Evolutionary conservation across 2,888 invertebrate species (phyloP).

Genomic region (Bellardia bayeri): DNA sequence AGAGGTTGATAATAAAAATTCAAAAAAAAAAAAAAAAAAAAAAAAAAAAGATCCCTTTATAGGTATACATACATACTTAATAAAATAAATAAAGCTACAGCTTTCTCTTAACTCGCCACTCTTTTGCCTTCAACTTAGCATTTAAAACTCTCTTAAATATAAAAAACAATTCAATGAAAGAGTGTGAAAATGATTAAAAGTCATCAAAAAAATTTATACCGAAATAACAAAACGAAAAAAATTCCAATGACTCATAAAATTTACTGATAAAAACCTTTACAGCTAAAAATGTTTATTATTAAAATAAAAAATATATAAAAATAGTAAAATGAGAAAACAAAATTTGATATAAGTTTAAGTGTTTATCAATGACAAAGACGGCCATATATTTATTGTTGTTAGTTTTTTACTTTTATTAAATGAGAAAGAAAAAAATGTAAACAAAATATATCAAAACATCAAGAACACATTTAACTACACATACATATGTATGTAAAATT

Average conservation of each 20-base stretch:
- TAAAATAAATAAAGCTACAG: conserved; percentile 9
- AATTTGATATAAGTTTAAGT: conserved; percentile 15
- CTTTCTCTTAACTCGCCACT: conserved; percentile 34
- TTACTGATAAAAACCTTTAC: conserved; percentile 69
- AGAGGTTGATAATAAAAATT: neutral
- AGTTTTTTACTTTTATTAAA: neutral
- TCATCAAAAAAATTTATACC: conserved; percentile 43
- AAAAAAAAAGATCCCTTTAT: conserved; percentile 4
- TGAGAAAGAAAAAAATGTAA: conserved; percentile 44
- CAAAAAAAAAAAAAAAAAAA: neutral
- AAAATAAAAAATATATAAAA: conserved; percentile 21
- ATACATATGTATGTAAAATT: neutral
- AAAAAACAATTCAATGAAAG: neutral
- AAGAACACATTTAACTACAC: neutral
- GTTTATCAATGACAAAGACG: conserved; percentile 52
- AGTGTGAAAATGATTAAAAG: conserved; percentile 58
- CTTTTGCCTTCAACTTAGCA: neutral
- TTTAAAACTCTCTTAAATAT: conserved; percentile 43
- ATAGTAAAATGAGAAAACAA: conserved; percentile 12
- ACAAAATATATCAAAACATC: conserved; percentile 38
- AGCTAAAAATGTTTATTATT: conserved; percentile 34
- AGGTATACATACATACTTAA: no score
- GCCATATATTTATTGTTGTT: neutral
- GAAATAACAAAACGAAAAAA: conserved; percentile 16
- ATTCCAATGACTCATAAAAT: conserved; percentile 67